Evolutionary conservation across 1,140 invertebrate genomes (phyloP), one percentile per base, ranked within the genome.

Genomic region (Euglossa dilemma): DNA sequence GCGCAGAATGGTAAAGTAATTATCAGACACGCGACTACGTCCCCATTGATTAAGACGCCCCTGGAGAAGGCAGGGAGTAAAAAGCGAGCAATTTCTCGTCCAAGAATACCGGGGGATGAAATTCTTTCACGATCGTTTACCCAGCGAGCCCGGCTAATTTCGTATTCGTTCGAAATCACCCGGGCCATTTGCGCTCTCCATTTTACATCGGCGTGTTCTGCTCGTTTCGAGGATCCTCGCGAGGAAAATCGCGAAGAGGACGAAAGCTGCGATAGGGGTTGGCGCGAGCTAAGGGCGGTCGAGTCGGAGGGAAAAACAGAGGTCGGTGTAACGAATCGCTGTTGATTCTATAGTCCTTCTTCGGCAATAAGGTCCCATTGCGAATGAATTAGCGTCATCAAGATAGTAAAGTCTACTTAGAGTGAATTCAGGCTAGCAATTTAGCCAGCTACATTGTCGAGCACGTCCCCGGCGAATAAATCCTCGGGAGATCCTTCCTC

Each of bases 401-500:
- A 87, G 72, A 87, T 86, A 77, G 75, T 70, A 76, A 80, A 79
- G 71, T 84, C 86, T 72, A 66, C 54, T 84, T 84, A 54, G 73
- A 86, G 72, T 70, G 82, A 77, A 79, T 61, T 84, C 83, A 63
- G 73, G 64, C 79, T 74, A 52, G 50, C 71, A 87, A 86, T 87
- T 87, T 87, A 87, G 56, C 56, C 18, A 76, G 85, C 66, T 87
- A 64, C 72, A 63, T 84, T 80, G 85, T 83, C 73, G 81, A 80
- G 85, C 86, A 87, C 85, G 86, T 87, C 85, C 85, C 86, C 47
- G 56, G 56, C 61, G 86, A 66, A 84, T 84, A 84, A 87, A 84
- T 87, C 85, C 85, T 71, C 28, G 18, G 2, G 81, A 80, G 85
- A 64, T 67, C 67, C 61, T 14, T 50, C 59, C 50, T 7, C 45